Percentiles rank a stretch among this genome's conserved stretches.
Conservation (phyloP, 37 sponge, comb jelly and placozoan genomes). For the Halisarca cf. caerulea region DNA sequence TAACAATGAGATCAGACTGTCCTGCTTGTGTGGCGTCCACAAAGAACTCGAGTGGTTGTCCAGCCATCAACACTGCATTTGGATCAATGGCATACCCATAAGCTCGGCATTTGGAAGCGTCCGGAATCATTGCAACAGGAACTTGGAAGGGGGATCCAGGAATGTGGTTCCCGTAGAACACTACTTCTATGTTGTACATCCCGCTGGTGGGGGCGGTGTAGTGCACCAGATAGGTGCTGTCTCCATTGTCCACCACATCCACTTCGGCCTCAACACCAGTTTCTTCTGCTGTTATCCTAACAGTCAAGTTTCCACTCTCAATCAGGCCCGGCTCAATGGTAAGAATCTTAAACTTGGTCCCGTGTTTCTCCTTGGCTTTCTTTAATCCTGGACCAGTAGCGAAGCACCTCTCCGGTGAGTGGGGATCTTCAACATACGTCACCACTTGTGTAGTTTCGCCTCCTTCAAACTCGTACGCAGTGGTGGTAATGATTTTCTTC, state of each 20-base stretch:
- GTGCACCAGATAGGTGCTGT: slow-evolving; percentile 70
- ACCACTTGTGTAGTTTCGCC: background rate
- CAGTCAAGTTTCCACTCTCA: slow-evolving; percentile 63
- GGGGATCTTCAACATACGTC: background rate
- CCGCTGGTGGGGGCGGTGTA: slow-evolving; percentile 66
- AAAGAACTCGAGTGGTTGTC: slow-evolving; percentile 64
- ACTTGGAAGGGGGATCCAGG: slow-evolving; percentile 86
- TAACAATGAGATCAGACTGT: slow-evolving; percentile 66
- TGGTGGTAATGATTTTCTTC: background rate
- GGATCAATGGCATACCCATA: slow-evolving; percentile 66
- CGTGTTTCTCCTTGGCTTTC: slow-evolving; percentile 49
- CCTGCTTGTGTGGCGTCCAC: slow-evolving; percentile 86
- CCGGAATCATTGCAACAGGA: slow-evolving; percentile 57
- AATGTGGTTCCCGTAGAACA: slow-evolving; percentile 72
- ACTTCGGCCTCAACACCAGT: slow-evolving; percentile 41
- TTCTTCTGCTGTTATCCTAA: slow-evolving; percentile 57
- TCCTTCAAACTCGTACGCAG: background rate
- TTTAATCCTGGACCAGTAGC: slow-evolving; percentile 84
- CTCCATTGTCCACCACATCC: slow-evolving; percentile 60
- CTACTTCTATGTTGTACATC: slow-evolving; percentile 56
- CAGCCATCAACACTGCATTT: slow-evolving; percentile 51
- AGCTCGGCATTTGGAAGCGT: slow-evolving; percentile 74
- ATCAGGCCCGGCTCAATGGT: slow-evolving; percentile 66
- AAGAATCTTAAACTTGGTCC: slow-evolving; percentile 64
- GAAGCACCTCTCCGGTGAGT: slow-evolving; percentile 53